These are phyloP conservation scores for Mimumesa dahlbomi DNA, from an alignment of 2,888 invertebrate species.

Conservation along the genomic window DNA sequence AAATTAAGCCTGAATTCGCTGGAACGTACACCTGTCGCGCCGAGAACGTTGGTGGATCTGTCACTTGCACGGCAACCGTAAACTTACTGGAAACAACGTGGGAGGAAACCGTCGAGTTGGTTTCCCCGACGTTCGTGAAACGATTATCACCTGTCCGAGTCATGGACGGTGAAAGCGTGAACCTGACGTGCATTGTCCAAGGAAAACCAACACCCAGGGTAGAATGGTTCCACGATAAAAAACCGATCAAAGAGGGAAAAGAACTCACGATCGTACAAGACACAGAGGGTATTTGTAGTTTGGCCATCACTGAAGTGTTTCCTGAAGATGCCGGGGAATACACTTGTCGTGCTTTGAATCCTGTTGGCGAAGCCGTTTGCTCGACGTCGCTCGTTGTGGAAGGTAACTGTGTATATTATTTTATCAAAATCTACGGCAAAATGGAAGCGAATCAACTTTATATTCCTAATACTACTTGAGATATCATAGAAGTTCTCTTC, in stretches of 20 bases:
- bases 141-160: conserved; percentile 88
- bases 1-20: conserved; percentile 85
- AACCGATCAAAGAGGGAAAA: conserved; percentile 87
- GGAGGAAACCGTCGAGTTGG: conserved; percentile 84
- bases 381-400: conserved; percentile 90
- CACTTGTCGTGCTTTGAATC: conserved; percentile 90
- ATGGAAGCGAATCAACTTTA: no score
- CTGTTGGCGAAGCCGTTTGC: conserved; percentile 90
- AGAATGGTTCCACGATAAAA: conserved; percentile 89
- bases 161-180: conserved; percentile 94
- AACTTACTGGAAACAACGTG: conserved; percentile 83
- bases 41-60: conserved; percentile 93
- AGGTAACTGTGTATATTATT: conserved; percentile 86
- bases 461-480: no score
- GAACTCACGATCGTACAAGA: conserved; percentile 89
- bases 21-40: conserved; percentile 93
- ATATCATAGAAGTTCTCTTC: no score
- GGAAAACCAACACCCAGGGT: conserved; percentile 91
- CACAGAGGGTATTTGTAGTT: conserved; percentile 89
- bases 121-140: conserved; percentile 89
- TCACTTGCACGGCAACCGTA: conserved; percentile 90
- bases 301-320: conserved; percentile 92
- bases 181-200: conserved; percentile 86
- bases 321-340: conserved; percentile 95
- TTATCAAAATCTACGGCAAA: no score